Evolutionary conservation across 2,888 invertebrate genomes (phyloP).

Genomic region (Ophraella communa): DNA sequence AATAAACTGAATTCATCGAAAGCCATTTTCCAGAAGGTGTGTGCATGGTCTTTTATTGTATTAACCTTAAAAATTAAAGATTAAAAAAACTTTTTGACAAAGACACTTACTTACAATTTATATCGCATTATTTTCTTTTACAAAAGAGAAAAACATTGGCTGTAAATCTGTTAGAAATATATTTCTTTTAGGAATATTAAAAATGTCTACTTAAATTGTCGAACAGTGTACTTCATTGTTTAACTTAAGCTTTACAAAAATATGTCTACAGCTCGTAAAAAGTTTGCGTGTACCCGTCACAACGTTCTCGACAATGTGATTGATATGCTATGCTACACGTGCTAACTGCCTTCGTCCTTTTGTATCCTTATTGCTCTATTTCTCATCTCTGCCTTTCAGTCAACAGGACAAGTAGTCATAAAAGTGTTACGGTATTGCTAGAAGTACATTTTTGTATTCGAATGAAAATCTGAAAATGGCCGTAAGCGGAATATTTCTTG

Average conservation of each 20-base stretch:
- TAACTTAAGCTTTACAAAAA: not conserved
- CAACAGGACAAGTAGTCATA: conserved; percentile 27
- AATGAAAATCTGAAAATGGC: conserved; percentile 1
- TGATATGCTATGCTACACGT: conserved; percentile 50
- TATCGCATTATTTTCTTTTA: too few relatives aligned
- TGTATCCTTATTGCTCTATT: conserved; percentile 50
- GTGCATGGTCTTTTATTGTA: too few relatives aligned
- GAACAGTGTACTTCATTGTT: not conserved
- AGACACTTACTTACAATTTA: too few relatives aligned
- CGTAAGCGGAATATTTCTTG: not conserved
- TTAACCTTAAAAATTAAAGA: too few relatives aligned
- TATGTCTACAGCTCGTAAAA: not conserved
- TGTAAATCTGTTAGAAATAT: too few relatives aligned
- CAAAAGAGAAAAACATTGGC: too few relatives aligned
- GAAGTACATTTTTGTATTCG: conserved; percentile 26
- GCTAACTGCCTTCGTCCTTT: conserved; percentile 51
- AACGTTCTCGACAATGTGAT: conserved; percentile 43
- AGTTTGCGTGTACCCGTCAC: conserved; percentile 21
- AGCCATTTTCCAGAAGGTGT: too few relatives aligned
- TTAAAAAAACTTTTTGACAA: too few relatives aligned
- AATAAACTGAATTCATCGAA: too few relatives aligned
- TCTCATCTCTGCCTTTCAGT: conserved; percentile 42
- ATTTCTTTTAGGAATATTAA: too few relatives aligned
- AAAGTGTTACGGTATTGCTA: conserved; percentile 19
- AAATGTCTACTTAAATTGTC: too few relatives aligned